Base-by-base conservation (phyloP, 2,797 vertebrate genomes). In the Semotilus atromaculatus region DNA sequence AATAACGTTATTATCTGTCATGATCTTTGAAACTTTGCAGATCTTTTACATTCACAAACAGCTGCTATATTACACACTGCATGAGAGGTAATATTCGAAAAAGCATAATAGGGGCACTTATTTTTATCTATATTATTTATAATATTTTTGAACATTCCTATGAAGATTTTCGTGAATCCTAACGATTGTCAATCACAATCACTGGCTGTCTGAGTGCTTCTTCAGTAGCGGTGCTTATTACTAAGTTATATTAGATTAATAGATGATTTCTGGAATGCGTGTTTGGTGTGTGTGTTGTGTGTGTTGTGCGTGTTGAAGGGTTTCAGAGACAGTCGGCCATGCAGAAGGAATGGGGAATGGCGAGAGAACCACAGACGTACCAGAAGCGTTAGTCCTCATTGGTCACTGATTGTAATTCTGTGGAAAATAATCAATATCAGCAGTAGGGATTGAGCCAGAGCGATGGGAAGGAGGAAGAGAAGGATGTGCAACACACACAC, bases 361-460 rank as follows among this genome's bases (percentile, higher is more conserved):
- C 88, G 88, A 73, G 91, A 94, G 94, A 90, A 95, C 93, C 92
- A 89, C 94, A 97, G 97, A 98, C 97, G 91, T 99, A 99, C 97
- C 97, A 88, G 94, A 96, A 93, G 94, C 90, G 96, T 94, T 94
- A 94, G 90, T 99, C 98, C 96, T 99, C 97, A 99, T 89, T 97
- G 97, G 96, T 98, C 97, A 98, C 97, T 97, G 96, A 99, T 96
- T 96, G 97, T 98, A 96, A 99, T 98, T 98, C 97, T 99, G 98
- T 95, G 36, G 96, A 97, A 89, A 95, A 97, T 96, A 97, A 96
- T 94, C 95, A 86, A 95, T 96, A 96, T 97, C 92, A 96, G 95
- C 94, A 96, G 93, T 95, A 94, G 93, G 93, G 95, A 95, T 70
- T 85, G 88, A 92, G 85, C 88, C 84, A 89, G 88, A 86, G 95